Conservation (phyloP, 2,888 invertebrate genomes). For the Stenoptilia bipunctidactyla region DNA sequence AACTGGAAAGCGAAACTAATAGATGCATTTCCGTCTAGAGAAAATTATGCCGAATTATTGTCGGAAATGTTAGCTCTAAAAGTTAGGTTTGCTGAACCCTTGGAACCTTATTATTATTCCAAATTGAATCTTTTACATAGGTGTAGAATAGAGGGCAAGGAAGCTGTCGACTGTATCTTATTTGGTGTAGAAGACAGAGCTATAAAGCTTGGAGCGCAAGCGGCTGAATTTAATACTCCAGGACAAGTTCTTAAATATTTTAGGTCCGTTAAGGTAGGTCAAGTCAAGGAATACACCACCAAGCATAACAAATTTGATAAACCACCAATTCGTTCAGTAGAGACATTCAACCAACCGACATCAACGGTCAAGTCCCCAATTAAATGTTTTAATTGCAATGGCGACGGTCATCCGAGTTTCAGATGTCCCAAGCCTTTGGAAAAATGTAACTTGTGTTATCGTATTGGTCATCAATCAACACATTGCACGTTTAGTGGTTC, state of each 20-base stretch:
- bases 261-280: conserved; percentile 9
- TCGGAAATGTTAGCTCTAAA: conserved; percentile 11
- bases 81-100: conserved; percentile 10
- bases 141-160: conserved; percentile 12
- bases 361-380: background rate
- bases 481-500: background rate
- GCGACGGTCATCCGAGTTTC: conserved; percentile 8
- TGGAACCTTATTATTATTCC: conserved; percentile 13
- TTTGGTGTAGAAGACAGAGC: conserved; percentile 15
- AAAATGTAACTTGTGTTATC: conserved; percentile 3
- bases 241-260: conserved; percentile 15
- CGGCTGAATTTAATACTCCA: conserved; percentile 12
- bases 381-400: conserved; percentile 9
- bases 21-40: conserved; percentile 12
- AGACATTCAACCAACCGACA: background rate
- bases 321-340: background rate
- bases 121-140: conserved; percentile 14
- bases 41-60: conserved; percentile 15
- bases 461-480: conserved; percentile 1
- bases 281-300: background rate
- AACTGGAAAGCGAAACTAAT: conserved; percentile 15
- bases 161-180: conserved; percentile 17
- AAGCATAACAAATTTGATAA: background rate
- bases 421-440: conserved; percentile 3
- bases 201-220: conserved; percentile 15